Base-by-base conservation (phyloP, 2,797 vertebrate species). In the Yasuhikotakia modesta region DNA sequence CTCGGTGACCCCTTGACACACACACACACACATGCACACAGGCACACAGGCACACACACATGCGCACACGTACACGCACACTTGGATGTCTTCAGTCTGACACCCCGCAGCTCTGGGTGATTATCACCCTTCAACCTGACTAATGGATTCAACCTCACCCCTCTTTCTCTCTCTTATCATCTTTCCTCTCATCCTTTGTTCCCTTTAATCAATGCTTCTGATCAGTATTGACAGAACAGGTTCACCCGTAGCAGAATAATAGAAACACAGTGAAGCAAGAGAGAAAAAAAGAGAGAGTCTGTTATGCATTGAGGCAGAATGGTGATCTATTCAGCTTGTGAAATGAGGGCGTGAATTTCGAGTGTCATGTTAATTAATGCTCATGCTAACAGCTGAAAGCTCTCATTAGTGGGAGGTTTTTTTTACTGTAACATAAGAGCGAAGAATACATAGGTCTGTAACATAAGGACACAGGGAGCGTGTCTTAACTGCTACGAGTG, bases 321-420 rank as follows among this genome's bases (percentile, higher is more conserved):
- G 48, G 60, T 1, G 68, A 65, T 71, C 46, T 78, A 63, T 64
- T 64, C 68, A 61, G 58, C 13, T 52, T 14, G 55, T 53, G 48
- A 53, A 72, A 72, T 1, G 39, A 65, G 48, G 69, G 24, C 24
- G n/a, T 57, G 48, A 30, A 65, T 72, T 64, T 57, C 64, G 60
- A 71, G 69, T 78, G 76, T 78, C 58, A 55, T 57, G 21, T 53
- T 78, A 78, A 78, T 78, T 71, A 71, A 55, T 65, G 69, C 60
- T 71, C 71, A 32, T 64, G 68, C 67, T 65, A 72, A 71, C 68
- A 65, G 32, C 60, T 55, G 68, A 78, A 71, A 78, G 68, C 50
- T 60, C 48, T 78, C 60, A 78, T 78, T 78, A 78, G 58, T 17
- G 70, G n/a, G 48, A 39, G 70, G 68, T 45, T 48, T 68, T 55